These are phyloP conservation scores for Drosophila rhopaloa DNA, from an alignment of 1,140 invertebrate species.

Conservation along the genomic window DNA sequence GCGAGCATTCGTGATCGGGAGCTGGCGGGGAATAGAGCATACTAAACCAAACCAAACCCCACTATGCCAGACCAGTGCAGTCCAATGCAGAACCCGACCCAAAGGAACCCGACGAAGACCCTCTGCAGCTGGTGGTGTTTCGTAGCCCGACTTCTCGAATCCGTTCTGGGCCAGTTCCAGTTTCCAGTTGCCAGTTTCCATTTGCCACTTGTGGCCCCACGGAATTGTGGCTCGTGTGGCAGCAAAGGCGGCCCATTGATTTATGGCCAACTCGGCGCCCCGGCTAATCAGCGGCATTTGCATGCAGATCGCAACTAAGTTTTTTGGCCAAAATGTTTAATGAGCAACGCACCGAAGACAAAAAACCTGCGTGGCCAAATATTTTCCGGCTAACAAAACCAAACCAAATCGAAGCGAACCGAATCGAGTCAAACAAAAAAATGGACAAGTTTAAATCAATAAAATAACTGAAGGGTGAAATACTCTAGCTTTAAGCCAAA, in stretches of 20 bases:
- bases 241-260: conserved; percentile 52
- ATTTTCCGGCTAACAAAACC: conserved; percentile 63
- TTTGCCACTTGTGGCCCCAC: too few relatives aligned
- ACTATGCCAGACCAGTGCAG: not conserved
- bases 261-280: conserved; percentile 60
- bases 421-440: conserved; percentile 18
- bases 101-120: not conserved
- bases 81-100: not conserved
- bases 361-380: conserved; percentile 68
- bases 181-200: conserved; percentile 6
- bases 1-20: conserved; percentile 38
- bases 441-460: not conserved
- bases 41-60: not conserved
- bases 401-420: conserved; percentile 25
- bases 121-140: conserved; percentile 3
- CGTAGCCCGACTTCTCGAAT: not conserved
- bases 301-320: conserved; percentile 64
- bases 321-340: conserved; percentile 70
- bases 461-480: not conserved
- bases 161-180: conserved; percentile 15
- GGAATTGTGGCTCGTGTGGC: conserved; percentile 25
- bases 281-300: conserved; percentile 71
- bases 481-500: not conserved
- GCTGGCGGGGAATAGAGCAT: conserved; percentile 13
- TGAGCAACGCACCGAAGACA: conserved; percentile 23